Evolutionary conservation across 2,113 vertebrate genomes (phyloP).

Genomic region (Neopipo cinnamomea): DNA sequence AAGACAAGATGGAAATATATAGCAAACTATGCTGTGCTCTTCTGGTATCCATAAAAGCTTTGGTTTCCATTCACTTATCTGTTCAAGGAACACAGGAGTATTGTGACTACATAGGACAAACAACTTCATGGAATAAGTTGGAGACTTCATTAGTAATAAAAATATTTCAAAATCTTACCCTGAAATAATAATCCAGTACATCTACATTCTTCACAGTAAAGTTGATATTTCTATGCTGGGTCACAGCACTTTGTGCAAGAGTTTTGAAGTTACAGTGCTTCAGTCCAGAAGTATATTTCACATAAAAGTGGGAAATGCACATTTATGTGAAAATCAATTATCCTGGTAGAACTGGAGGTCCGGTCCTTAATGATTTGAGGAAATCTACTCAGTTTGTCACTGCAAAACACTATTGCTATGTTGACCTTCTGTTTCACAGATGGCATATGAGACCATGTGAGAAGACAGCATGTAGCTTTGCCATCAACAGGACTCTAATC

Average conservation of each 20-base stretch:
- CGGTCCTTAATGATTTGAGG: constrained; percentile 41
- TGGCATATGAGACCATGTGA: constrained; percentile 19
- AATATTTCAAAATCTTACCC: constrained; percentile 3
- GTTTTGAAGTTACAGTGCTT: constrained; percentile 11
- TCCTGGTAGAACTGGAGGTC: constrained; percentile 43
- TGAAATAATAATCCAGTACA: constrained; percentile 11
- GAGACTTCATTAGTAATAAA: not conserved
- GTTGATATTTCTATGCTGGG: not conserved
- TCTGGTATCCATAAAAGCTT: not conserved
- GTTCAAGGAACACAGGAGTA: not conserved
- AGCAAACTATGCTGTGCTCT: not conserved
- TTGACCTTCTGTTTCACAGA: constrained; percentile 43
- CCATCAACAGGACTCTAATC: not conserved
- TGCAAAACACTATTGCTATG: not conserved
- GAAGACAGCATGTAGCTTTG: not conserved
- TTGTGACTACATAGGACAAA: not conserved
- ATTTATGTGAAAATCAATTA: constrained; percentile 70
- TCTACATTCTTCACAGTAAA: constrained; percentile 1
- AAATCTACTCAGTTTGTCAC: constrained; percentile 34
- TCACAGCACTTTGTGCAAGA: constrained; percentile 1
- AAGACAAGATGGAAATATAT: not conserved
- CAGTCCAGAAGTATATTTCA: not conserved
- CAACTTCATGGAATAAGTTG: not conserved
- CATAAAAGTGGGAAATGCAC: constrained; percentile 2
- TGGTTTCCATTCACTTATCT: not conserved